These are phyloP conservation scores for Rugalucina vietnamica DNA, from an alignment of 2,888 invertebrate species.

Conservation along the genomic window DNA sequence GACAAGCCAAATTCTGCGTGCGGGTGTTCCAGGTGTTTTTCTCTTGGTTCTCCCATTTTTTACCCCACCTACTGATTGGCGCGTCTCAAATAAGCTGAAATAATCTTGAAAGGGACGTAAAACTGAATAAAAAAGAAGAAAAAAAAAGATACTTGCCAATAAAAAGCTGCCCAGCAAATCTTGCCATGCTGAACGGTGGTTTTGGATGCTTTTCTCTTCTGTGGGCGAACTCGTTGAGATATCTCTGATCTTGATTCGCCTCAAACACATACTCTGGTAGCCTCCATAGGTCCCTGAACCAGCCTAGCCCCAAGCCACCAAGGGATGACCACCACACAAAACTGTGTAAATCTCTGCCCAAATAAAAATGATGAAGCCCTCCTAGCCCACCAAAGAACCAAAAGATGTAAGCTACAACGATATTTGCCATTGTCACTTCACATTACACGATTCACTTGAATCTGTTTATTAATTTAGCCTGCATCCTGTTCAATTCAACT, in stretches of 20 bases:
- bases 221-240: constrained; percentile 85
- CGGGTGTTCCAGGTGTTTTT: too few species aligned
- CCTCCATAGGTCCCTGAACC: constrained; percentile 93
- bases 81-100: too few species aligned
- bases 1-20: too few species aligned
- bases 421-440: constrained; percentile 79
- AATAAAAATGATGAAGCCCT: constrained; percentile 95
- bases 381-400: constrained; percentile 95
- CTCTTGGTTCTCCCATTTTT: too few species aligned
- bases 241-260: constrained; percentile 82
- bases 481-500: background rate
- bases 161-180: constrained; percentile 75
- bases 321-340: constrained; percentile 95
- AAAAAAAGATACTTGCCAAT: constrained; percentile 72
- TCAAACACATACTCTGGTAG: constrained; percentile 94
- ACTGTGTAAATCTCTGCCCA: constrained; percentile 94
- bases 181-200: constrained; percentile 58
- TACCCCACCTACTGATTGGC: too few species aligned
- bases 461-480: background rate
- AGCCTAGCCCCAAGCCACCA: constrained; percentile 92
- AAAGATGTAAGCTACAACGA: constrained; percentile 90
- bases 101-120: too few species aligned
- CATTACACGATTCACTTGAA: background rate
- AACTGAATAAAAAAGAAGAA: too few species aligned
- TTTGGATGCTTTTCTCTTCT: constrained; percentile 85